Percentiles rank a stretch among this genome's conserved stretches.
phyloP scores from a whole-genome alignment of 1,140 invertebrate species.

The Cryptotermes secundus region DNA sequence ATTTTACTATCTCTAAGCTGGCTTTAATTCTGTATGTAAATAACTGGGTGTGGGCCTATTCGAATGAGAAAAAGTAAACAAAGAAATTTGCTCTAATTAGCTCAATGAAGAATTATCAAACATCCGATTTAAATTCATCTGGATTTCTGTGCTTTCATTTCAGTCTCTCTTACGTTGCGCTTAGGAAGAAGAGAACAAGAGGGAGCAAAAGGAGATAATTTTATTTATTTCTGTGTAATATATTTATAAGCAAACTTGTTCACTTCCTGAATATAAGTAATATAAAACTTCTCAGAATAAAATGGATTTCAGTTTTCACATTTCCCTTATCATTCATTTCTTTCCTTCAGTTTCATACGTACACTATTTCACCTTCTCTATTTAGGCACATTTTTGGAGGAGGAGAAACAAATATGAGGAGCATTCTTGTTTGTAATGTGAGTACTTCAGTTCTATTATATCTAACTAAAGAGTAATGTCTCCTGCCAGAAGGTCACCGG shows the following conservation, averaged over 20 bases:
- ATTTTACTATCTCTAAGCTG: not conserved
- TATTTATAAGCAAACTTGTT: not conserved
- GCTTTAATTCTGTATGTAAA: constrained; percentile 10
- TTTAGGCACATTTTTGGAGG: too few relatives aligned
- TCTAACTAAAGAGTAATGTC: too few relatives aligned
- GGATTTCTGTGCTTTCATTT: not conserved
- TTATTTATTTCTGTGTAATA: not conserved
- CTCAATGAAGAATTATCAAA: not conserved
- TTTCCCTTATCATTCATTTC: too few relatives aligned
- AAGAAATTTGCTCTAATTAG: not conserved
- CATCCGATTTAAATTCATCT: not conserved
- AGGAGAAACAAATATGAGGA: too few relatives aligned
- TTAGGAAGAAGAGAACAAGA: not conserved
- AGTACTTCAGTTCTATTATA: too few relatives aligned
- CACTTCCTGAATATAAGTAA: not conserved
- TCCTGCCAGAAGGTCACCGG: too few relatives aligned
- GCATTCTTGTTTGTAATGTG: too few relatives aligned
- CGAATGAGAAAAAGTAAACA: not conserved
- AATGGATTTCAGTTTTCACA: too few relatives aligned
- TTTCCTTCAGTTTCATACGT: too few relatives aligned
- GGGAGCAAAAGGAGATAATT: not conserved
- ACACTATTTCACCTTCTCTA: too few relatives aligned
- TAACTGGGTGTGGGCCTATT: not conserved
- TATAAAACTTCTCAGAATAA: too few relatives aligned
- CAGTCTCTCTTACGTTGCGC: not conserved